These are phyloP conservation scores for Scaptomyza pallida DNA, from an alignment of 1,140 invertebrate genomes.

Conservation along the genomic window DNA sequence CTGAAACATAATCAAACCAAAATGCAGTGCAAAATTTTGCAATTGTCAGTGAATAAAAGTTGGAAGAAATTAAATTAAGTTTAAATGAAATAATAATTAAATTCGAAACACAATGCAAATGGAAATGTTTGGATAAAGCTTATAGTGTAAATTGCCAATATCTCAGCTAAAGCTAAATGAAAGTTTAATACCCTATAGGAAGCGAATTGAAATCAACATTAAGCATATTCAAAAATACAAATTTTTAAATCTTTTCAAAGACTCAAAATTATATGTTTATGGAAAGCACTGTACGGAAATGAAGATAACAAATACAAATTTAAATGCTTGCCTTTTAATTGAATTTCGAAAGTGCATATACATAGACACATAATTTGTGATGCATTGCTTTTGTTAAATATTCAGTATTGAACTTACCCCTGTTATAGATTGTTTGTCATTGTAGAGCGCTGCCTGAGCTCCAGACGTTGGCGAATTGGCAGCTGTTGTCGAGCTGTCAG, in stretches of 20 bases:
- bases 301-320: slow-evolving; percentile 28
- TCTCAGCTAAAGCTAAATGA: background rate
- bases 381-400: slow-evolving; percentile 18
- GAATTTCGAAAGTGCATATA: slow-evolving; percentile 34
- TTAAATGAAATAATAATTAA: slow-evolving; percentile 15
- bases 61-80: slow-evolving; percentile 3
- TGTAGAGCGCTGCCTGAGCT: slow-evolving; percentile 86
- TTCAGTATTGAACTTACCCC: slow-evolving; percentile 91
- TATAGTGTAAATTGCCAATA: background rate
- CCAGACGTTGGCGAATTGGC: slow-evolving; percentile 68
- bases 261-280: too few species aligned
- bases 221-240: slow-evolving; percentile 20
- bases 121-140: slow-evolving; percentile 23
- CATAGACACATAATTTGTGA: slow-evolving; percentile 24
- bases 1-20: slow-evolving; percentile 17
- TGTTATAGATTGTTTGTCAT: slow-evolving; percentile 98
- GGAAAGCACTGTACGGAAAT: slow-evolving; percentile 30
- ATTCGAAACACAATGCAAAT: slow-evolving; percentile 15
- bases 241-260: too few species aligned
- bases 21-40: slow-evolving; percentile 17
- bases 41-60: slow-evolving; percentile 40
- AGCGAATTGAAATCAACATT: background rate
- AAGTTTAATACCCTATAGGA: background rate
- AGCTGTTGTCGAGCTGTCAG: slow-evolving; percentile 94
- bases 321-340: slow-evolving; percentile 34